A percentile compares a stretch with the other conserved stretches of the same genome.
Evolutionary conservation across 2,888 invertebrate species (phyloP).

Genomic region (Eupeodes latifasciatus): DNA sequence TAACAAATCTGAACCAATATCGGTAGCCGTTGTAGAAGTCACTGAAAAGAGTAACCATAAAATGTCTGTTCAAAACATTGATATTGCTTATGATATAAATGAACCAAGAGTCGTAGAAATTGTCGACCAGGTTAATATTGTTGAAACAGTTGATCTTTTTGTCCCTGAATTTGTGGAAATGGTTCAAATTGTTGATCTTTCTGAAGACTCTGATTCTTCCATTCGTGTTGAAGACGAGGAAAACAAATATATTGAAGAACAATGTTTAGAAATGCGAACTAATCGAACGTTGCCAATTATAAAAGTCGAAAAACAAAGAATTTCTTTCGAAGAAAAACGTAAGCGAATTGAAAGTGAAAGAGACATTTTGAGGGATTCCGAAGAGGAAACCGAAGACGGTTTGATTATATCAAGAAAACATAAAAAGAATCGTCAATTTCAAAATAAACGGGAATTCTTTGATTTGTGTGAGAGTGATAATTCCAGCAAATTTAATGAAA

Average conservation of each 20-base stretch:
- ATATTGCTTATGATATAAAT: slow-evolving; percentile 76
- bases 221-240: slow-evolving; percentile 78
- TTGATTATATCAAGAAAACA: slow-evolving; percentile 27
- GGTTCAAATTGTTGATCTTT: slow-evolving; percentile 86
- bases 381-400: slow-evolving; percentile 79
- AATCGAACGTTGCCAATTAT: slow-evolving; percentile 80
- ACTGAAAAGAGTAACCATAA: slow-evolving; percentile 88
- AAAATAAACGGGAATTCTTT: slow-evolving; percentile 26
- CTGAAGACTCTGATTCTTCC: slow-evolving; percentile 85
- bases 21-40: slow-evolving; percentile 87
- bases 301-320: slow-evolving; percentile 82
- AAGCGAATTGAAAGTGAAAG: slow-evolving; percentile 83
- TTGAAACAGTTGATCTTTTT: slow-evolving; percentile 85
- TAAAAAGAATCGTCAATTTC: slow-evolving; percentile 36
- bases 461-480: slow-evolving; percentile 84
- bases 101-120: slow-evolving; percentile 83
- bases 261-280: slow-evolving; percentile 77
- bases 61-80: slow-evolving; percentile 84
- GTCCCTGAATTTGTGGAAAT: slow-evolving; percentile 86
- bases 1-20: slow-evolving; percentile 76
- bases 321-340: slow-evolving; percentile 84
- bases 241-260: slow-evolving; percentile 73
- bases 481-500: slow-evolving; percentile 87
- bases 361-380: slow-evolving; percentile 83
- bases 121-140: slow-evolving; percentile 85